Percentiles rank a stretch among this genome's conserved stretches.
These are phyloP conservation scores for Melipona quadrifasciata DNA, from an alignment of 1,140 invertebrate species.

Conservation along the genomic window DNA sequence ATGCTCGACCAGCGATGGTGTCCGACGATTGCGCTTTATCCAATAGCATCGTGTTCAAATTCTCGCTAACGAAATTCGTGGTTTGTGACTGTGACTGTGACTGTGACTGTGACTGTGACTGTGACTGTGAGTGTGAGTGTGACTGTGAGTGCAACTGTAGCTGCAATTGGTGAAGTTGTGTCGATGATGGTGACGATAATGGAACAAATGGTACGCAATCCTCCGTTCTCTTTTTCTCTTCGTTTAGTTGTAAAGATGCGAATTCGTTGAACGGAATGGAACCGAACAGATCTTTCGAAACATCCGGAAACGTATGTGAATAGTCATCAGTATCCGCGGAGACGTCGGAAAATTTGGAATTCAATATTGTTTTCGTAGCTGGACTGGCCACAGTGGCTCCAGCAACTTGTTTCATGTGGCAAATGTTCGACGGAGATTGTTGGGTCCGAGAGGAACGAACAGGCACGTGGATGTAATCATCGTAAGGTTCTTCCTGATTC, in stretches of 20 bases:
- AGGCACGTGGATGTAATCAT: background rate
- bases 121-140: too few species aligned
- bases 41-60: constrained; percentile 64
- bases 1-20: constrained; percentile 17
- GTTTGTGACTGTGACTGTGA: too few species aligned
- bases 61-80: constrained; percentile 65
- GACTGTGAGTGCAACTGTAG: constrained; percentile 71
- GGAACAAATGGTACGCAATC: constrained; percentile 75
- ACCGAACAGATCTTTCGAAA: constrained; percentile 84
- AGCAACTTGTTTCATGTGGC: background rate
- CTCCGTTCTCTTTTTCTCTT: constrained; percentile 70
- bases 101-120: too few species aligned
- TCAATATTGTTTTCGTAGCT: constrained; percentile 25
- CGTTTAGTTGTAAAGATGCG: constrained; percentile 70
- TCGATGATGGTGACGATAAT: constrained; percentile 60
- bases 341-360: constrained; percentile 59
- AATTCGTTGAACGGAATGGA: constrained; percentile 84
- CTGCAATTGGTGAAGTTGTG: constrained; percentile 72
- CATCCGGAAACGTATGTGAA: constrained; percentile 5
- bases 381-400: background rate
- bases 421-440: constrained; percentile 11
- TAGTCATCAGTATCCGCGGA: constrained; percentile 44
- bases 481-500: constrained; percentile 27
- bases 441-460: background rate
- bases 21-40: constrained; percentile 55